A percentile compares a stretch with the other conserved stretches of the same genome.
phyloP scores from a whole-genome alignment of 2,113 vertebrate species.

The Melospiza georgiana region DNA sequence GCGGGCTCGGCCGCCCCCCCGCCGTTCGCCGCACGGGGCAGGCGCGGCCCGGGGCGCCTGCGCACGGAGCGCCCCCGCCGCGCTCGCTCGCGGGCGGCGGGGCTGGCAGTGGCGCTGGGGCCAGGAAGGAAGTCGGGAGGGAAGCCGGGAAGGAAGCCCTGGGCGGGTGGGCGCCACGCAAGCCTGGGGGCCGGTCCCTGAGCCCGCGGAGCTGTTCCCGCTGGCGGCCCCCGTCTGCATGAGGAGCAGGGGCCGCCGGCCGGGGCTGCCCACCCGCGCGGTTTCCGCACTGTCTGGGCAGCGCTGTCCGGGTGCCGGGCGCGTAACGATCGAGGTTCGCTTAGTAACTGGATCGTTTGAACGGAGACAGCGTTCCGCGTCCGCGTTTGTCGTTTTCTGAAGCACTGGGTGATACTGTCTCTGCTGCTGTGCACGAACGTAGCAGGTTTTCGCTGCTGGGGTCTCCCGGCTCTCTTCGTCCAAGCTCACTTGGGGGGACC shows the following conservation, averaged over 20 bases:
- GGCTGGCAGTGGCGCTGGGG: rapidly evolving
- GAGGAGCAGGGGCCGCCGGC: too few relatives aligned
- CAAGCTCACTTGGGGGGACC: background rate
- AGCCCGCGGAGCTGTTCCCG: too few relatives aligned
- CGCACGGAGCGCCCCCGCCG: background rate
- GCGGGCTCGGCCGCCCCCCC: background rate
- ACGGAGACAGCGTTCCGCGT: rapidly evolving
- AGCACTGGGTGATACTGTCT: background rate
- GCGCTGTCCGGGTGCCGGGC: background rate
- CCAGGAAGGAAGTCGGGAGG: background rate
- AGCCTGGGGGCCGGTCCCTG: background rate
- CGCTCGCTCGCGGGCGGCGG: rapidly evolving
- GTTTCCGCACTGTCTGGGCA: background rate
- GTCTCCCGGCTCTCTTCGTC: background rate
- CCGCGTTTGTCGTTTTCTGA: background rate
- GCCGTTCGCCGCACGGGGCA: background rate
- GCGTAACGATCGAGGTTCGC: background rate
- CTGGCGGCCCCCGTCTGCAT: background rate
- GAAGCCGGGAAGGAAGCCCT: background rate
- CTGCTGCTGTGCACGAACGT: background rate
- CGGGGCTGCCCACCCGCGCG: background rate
- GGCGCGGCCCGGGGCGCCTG: background rate
- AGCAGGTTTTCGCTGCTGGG: background rate
- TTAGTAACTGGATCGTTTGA: too few relatives aligned
- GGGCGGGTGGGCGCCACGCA: too few relatives aligned